These are phyloP conservation scores for Ormia ochracea DNA, from an alignment of 2,888 invertebrate genomes.

Conservation along the genomic window DNA sequence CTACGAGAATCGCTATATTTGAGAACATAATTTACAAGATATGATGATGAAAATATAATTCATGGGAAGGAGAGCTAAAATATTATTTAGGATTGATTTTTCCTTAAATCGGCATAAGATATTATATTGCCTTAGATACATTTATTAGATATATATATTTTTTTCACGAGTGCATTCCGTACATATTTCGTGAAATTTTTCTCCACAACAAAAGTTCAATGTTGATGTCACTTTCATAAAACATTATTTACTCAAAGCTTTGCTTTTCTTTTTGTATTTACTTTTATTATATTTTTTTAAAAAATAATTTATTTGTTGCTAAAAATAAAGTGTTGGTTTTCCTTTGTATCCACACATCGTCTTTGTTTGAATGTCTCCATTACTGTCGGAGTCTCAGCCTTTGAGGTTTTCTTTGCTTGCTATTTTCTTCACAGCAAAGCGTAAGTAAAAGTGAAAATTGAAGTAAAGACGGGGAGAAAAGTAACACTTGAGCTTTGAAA, in stretches of 20 bases:
- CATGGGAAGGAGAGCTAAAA: too few relatives aligned
- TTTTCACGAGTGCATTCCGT: neutral
- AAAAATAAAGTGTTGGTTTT: neutral
- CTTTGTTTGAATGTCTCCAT: slow-evolving; percentile 23
- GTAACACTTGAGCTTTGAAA: neutral
- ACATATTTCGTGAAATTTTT: neutral
- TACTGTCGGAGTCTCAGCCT: slow-evolving; percentile 23
- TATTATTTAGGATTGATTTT: too few relatives aligned
- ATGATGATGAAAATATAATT: too few relatives aligned
- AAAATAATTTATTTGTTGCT: neutral
- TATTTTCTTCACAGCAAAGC: neutral
- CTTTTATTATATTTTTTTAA: neutral
- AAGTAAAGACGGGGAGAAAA: neutral
- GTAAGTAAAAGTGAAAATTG: slow-evolving; percentile 11
- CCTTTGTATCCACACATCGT: neutral
- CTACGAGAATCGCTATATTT: too few relatives aligned
- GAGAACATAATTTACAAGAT: too few relatives aligned
- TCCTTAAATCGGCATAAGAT: too few relatives aligned
- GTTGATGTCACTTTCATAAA: slow-evolving; percentile 40
- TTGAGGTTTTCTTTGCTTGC: neutral
- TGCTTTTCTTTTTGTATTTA: neutral
- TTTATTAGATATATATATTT: too few relatives aligned
- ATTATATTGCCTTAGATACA: too few relatives aligned
- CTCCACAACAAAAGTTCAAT: slow-evolving; percentile 36
- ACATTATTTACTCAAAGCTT: neutral